A percentile compares a stretch with the other conserved stretches of the same genome.
Evolutionary conservation across 2,113 vertebrate species (phyloP).

Genomic region (Xiphophorus couchianus): DNA sequence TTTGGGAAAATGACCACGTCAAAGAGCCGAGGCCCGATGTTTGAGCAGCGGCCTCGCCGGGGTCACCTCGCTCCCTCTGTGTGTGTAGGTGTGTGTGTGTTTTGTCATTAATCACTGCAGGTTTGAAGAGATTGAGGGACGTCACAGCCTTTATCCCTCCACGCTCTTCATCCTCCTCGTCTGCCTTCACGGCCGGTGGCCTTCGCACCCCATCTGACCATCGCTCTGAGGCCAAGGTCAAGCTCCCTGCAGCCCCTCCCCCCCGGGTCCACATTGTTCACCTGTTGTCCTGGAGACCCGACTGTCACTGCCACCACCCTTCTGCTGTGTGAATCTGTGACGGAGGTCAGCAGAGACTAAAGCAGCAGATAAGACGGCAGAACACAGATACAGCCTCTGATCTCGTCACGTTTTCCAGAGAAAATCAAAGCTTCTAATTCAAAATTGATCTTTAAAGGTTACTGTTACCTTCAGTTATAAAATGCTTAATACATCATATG

Average conservation of each 20-base stretch:
- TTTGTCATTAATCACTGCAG: conserved; percentile 75
- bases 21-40: conserved; percentile 41
- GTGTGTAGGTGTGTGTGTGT: conserved; percentile 40
- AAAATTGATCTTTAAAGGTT: too few relatives aligned
- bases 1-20: conserved; percentile 68
- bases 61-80: conserved; percentile 49
- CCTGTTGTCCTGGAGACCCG: conserved; percentile 81
- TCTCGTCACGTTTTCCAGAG: too few relatives aligned
- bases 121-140: conserved; percentile 59
- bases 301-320: conserved; percentile 67
- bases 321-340: conserved; percentile 43
- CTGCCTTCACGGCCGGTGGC: conserved; percentile 55
- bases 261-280: conserved; percentile 75
- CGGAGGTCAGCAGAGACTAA: conserved; percentile 70
- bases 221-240: conserved; percentile 78
- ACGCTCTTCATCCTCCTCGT: conserved; percentile 43
- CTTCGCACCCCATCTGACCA: conserved; percentile 76
- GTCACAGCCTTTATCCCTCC: conserved; percentile 56
- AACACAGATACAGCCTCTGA: conserved; percentile 1
- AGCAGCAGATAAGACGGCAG: conserved; percentile 69
- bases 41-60: conserved; percentile 52
- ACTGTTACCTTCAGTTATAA: too few relatives aligned
- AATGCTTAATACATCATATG: too few relatives aligned
- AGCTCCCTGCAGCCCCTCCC: conserved; percentile 42
- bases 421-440: too few relatives aligned